Evolutionary conservation across 2,113 vertebrate genomes (phyloP), one percentile per base, ranked within the genome.

Genomic region (Reinhardtius hippoglossoides): DNA sequence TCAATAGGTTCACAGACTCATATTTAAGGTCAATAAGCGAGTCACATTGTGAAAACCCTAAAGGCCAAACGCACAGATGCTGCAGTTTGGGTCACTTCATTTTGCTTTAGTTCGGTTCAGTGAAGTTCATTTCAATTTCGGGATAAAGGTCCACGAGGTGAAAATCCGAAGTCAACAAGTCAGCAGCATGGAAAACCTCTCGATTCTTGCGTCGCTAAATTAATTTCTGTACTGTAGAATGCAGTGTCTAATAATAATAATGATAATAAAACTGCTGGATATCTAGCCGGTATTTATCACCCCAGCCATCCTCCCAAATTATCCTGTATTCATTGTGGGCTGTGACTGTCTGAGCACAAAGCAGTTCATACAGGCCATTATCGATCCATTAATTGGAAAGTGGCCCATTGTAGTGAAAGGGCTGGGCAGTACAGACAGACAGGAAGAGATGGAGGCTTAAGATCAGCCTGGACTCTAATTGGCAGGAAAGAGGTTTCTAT

Each of bases 331-430:
- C 81, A 83, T 90, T 87, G 86, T 77, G 48, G 76, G 74, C 75
- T 66, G 70, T 75, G 84, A 85, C 81, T 76, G 62, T 74, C 80
- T 79, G 64, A 76, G 80, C 75, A 84, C 81, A 80, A 87, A 87
- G 86, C 78, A 74, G 83, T 52, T 73, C 57, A 66, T 82, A 59
- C 79, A 74, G 75, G 80, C 69, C 31, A 26, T 76, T 88, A 90
- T 92, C 50, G 84, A 91, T 88, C 88, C 83, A 87, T 90, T 87
- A 88, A 92, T 90, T 91, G 78, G 85, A 90, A 88, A 90, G 84
- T 76, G 72, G 84, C 83, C 88, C 76, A 74, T 87, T 80, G 76
- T 84, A 83, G 86, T 84, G 78, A 87, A 86, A 83, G 82, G 80
- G 71, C 75, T 62, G 86, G 81, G 67, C 60, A 76, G 67, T 66